Evolutionary conservation across 2,113 vertebrate genomes (phyloP).

Genomic region (Arvicanthis niloticus): DNA sequence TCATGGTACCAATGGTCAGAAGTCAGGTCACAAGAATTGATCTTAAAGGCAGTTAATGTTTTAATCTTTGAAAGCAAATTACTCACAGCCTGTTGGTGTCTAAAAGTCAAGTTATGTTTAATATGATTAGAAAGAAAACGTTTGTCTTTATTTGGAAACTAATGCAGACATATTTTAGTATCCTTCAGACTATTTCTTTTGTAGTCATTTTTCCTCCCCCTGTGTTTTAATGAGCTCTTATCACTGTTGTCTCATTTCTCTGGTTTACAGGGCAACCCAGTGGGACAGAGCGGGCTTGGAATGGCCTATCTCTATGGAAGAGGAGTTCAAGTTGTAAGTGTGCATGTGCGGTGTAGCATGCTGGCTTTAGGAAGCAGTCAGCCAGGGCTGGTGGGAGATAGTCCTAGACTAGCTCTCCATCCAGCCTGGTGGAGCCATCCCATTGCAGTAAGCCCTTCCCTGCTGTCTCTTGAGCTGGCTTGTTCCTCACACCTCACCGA

Average conservation of each 20-base stretch:
- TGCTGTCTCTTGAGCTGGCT: neutral
- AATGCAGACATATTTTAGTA: neutral
- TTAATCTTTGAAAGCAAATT: constrained; percentile 47
- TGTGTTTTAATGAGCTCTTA: neutral
- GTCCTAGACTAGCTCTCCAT: neutral
- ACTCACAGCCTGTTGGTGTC: neutral
- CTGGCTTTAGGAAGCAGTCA: neutral
- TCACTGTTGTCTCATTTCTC: constrained; percentile 52
- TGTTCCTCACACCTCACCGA: fast-evolving
- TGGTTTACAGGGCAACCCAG: constrained; percentile 94
- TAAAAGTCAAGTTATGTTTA: neutral
- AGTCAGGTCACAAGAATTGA: constrained; percentile 38
- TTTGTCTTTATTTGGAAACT: constrained; percentile 31
- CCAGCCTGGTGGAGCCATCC: neutral
- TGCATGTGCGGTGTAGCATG: constrained; percentile 5
- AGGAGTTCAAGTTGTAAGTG: constrained; percentile 96
- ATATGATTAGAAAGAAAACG: neutral
- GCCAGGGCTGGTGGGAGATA: neutral
- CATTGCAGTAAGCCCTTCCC: neutral
- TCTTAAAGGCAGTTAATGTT: constrained; percentile 8
- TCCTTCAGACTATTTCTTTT: constrained; percentile 22
- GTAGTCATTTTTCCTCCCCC: neutral
- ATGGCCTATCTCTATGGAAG: constrained; percentile 99
- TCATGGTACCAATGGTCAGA: neutral
- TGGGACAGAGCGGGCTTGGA: constrained; percentile 98